Percentiles rank a stretch among this genome's conserved stretches.
phyloP scores from a whole-genome alignment of 2,797 vertebrate species.

The Coccyzus lansbergi region DNA sequence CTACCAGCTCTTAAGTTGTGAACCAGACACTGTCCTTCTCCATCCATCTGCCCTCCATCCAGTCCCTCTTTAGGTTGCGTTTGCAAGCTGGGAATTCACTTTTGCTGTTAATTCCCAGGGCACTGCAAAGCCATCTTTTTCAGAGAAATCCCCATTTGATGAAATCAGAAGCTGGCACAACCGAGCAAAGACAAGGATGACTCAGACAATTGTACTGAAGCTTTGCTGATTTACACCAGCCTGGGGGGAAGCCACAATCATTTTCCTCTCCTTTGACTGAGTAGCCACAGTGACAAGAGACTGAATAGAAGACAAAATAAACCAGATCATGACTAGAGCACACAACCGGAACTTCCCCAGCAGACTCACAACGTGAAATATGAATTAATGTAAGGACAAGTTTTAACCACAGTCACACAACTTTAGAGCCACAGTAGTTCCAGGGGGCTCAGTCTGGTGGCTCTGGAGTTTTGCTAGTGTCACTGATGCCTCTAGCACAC shows the following conservation, averaged over 20 bases:
- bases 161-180: not conserved
- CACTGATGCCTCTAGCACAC: not conserved
- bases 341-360: slow-evolving; percentile 22
- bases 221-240: not conserved
- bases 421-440: not conserved
- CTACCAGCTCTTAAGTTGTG: accelerated
- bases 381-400: slow-evolving; percentile 1
- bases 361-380: not conserved
- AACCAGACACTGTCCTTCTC: not conserved
- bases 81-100: not conserved
- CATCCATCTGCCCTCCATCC: not conserved
- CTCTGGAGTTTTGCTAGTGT: not conserved
- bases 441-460: not conserved
- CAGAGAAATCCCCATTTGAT: not conserved
- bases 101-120: not conserved
- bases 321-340: not conserved
- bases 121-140: not conserved
- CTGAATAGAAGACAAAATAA: slow-evolving; percentile 8
- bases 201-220: not conserved
- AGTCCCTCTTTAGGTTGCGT: not conserved
- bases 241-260: not conserved
- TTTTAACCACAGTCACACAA: not conserved
- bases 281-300: not conserved
- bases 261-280: not conserved
- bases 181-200: not conserved